phyloP scores from a whole-genome alignment of 1,140 invertebrate genomes.

The Hypothenemus hampei region DNA sequence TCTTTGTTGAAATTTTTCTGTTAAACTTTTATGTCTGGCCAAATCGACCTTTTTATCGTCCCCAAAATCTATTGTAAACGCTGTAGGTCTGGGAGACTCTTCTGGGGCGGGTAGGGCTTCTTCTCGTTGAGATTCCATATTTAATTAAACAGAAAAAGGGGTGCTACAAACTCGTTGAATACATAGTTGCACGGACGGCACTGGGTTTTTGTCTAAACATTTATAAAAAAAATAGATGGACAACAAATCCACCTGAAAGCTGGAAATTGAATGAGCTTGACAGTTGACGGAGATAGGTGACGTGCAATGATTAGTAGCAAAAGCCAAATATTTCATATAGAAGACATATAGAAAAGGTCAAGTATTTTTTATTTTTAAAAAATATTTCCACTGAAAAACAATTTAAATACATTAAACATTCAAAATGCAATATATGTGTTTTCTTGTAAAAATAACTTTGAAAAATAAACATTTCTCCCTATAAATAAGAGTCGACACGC shows the following conservation, averaged over 20 bases:
- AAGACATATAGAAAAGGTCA: no score
- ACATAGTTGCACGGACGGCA: not conserved
- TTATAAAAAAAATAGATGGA: not conserved
- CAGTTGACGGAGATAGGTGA: not conserved
- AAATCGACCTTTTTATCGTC: constrained; percentile 57
- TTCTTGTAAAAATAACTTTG: no score
- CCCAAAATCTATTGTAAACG: constrained; percentile 67
- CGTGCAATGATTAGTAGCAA: not conserved
- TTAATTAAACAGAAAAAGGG: not conserved
- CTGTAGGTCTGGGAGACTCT: constrained; percentile 45
- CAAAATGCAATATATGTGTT: no score
- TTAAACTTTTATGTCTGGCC: constrained; percentile 57
- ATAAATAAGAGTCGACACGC: not conserved
- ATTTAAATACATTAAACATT: no score
- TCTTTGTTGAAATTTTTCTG: constrained; percentile 64
- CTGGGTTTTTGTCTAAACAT: not conserved
- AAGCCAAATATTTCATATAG: no score
- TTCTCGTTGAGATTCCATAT: constrained; percentile 35
- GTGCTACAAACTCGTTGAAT: not conserved
- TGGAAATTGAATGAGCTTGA: no score
- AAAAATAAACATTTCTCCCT: not conserved
- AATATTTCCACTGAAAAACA: no score
- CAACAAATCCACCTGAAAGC: not conserved
- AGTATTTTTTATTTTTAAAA: no score
- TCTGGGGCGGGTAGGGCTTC: not conserved